Base-by-base conservation (phyloP, 2,113 vertebrate genomes). In the Gasterosteus aculeatus region DNA sequence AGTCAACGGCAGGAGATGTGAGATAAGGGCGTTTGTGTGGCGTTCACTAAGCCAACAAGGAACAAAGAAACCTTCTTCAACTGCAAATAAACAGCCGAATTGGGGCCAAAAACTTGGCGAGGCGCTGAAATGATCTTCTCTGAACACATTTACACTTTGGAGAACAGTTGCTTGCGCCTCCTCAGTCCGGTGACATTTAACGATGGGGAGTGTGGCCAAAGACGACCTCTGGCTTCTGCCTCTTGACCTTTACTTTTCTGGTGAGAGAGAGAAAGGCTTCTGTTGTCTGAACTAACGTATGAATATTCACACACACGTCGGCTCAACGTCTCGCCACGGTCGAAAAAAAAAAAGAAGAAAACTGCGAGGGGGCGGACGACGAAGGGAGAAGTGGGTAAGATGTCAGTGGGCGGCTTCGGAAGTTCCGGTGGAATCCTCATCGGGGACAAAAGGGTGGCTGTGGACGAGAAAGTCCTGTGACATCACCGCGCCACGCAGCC, bases 391-490 rank as follows among this genome's bases (percentile, higher is more conserved):
- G 77, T 49, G 78, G 75, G 65, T 69, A 69, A 87, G 86, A 86
- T 75, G 81, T 81, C 82, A 89, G 62, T 0, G 70, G 15, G 49
- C 31, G 71, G 64, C 62, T 65, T 72, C 39, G 53, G 69, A 65
- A 56, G 66, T 82, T 82, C 66, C n/a, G 18, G 29, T 38, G 29
- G 53, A 80, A 74, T 82, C 74, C 74, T 76, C 67, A 18, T 7
- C 14, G 0, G 41, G 66, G 69, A 92, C 91, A 92, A 92, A 89
- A 86, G 87, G 42, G n/a, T 65, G 79, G 53, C 86, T 91, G 90
- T 92, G 61, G 80, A 15, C 81, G 86, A 6, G 58, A 82, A 89
- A 82, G 88, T 78, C n/a, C 72, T 42, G 75, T 86, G 79, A 80
- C 88, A 75, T 89, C 82, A 88, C 82, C 78, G 8, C 64, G 49